phyloP scores from a whole-genome alignment of 2,113 vertebrate genomes.

The Sinosuthora webbiana region DNA sequence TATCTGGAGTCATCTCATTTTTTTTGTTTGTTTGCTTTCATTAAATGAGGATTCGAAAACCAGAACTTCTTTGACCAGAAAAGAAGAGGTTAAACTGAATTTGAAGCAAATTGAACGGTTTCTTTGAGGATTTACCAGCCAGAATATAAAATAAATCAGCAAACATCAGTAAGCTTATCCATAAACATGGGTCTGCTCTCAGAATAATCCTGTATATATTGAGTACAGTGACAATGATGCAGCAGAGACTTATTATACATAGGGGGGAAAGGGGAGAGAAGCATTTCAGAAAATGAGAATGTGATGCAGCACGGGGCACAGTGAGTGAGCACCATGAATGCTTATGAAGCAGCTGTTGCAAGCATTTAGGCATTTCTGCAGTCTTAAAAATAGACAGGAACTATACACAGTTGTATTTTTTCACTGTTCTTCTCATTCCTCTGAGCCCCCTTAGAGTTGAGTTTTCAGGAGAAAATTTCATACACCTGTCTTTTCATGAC shows the following conservation, averaged over 20 bases:
- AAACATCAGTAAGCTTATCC: background rate
- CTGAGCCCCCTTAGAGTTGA: background rate
- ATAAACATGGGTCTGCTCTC: background rate
- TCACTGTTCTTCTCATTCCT: background rate
- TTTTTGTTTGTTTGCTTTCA: background rate
- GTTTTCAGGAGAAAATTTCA: background rate
- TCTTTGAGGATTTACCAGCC: background rate
- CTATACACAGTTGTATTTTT: background rate
- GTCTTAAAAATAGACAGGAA: background rate
- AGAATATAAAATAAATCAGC: background rate
- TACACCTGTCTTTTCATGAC: fast-evolving
- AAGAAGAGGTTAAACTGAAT: background rate
- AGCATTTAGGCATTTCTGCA: background rate
- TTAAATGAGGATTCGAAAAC: background rate
- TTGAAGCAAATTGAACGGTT: background rate
- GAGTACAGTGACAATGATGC: background rate
- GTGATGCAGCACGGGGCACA: background rate
- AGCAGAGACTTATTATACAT: background rate
- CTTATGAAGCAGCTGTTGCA: background rate
- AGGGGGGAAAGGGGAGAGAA: background rate
- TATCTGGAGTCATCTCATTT: background rate
- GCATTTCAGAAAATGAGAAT: background rate
- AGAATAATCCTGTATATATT: background rate
- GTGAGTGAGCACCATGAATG: background rate
- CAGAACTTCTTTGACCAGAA: background rate